phyloP scores from a whole-genome alignment of 2,888 invertebrate species.

The Nomada fucata region DNA sequence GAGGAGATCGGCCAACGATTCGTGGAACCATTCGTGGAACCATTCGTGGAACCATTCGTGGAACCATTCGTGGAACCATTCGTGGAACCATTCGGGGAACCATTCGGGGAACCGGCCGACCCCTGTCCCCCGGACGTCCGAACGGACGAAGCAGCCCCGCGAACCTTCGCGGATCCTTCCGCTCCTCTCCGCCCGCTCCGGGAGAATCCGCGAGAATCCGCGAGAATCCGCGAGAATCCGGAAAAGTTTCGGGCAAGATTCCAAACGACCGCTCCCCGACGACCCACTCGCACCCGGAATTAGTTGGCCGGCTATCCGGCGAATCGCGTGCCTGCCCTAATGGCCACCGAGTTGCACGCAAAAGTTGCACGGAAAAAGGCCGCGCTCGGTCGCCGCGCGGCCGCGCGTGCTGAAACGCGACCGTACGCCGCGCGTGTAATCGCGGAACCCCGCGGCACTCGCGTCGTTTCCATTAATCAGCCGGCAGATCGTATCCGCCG shows the following conservation, averaged over 20 bases:
- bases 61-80: conserved; percentile 29
- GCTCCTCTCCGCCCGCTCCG: too few species aligned
- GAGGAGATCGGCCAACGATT: conserved; percentile 2
- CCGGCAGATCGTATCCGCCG: conserved; percentile 62
- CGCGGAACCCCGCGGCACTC: conserved; percentile 61
- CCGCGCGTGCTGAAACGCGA: conserved; percentile 15
- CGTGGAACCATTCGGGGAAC: conserved; percentile 23
- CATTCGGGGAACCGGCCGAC: conserved; percentile 15
- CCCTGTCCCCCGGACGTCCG: neutral
- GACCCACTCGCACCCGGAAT: conserved; percentile 67
- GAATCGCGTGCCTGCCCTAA: conserved; percentile 72
- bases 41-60: conserved; percentile 19
- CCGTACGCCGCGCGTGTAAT: conserved; percentile 44
- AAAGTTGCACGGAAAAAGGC: conserved; percentile 69
- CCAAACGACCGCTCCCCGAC: conserved; percentile 59
- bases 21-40: conserved; percentile 27
- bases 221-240: too few species aligned
- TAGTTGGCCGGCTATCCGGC: conserved; percentile 64
- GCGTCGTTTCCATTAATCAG: conserved; percentile 71
- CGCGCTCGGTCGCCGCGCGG: conserved; percentile 20
- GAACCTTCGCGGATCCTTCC: too few species aligned
- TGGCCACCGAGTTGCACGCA: conserved; percentile 69
- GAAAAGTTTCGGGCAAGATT: conserved; percentile 64
- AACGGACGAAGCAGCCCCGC: neutral
- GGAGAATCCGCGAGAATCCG: too few species aligned